Evolutionary conservation across 2,113 vertebrate species (phyloP).

Genomic region (Misgurnus mizolepis): DNA sequence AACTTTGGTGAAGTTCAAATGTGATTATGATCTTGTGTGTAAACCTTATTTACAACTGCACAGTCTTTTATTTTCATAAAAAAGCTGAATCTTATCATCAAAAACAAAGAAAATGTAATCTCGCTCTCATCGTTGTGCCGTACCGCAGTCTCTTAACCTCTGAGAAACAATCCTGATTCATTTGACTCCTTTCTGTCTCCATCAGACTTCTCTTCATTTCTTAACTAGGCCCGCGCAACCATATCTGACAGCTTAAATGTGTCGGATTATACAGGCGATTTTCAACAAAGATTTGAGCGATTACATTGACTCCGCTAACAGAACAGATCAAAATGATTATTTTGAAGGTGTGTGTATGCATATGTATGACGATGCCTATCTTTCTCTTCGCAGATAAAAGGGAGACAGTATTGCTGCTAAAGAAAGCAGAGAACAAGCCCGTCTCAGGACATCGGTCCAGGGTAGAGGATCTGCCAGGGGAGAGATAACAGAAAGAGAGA

Average conservation of each 20-base stretch:
- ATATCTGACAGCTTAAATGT: conserved; percentile 17
- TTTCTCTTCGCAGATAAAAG: conserved; percentile 64
- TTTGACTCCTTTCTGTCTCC: conserved; percentile 20
- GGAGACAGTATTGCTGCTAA: conserved; percentile 56
- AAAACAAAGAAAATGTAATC: neutral
- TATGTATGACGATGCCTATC: conserved; percentile 43
- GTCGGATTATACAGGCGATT: neutral
- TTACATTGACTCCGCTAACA: conserved; percentile 23
- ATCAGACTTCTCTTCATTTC: conserved; percentile 16
- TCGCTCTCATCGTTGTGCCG: neutral
- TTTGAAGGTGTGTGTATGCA: conserved; percentile 30
- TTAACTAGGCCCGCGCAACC: neutral
- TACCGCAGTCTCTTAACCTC: neutral
- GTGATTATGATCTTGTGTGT: too few relatives aligned
- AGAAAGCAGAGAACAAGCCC: conserved; percentile 58
- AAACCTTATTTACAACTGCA: too few relatives aligned
- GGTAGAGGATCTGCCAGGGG: conserved; percentile 54
- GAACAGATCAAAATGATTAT: conserved; percentile 31
- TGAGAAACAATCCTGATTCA: neutral
- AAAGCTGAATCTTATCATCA: too few relatives aligned
- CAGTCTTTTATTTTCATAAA: too few relatives aligned
- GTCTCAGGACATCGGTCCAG: conserved; percentile 55
- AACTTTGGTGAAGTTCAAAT: too few relatives aligned
- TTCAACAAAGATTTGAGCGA: conserved; percentile 16
- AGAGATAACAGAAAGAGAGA: conserved; percentile 50